Percentiles rank a stretch among this genome's conserved stretches.
Conservation (phyloP, 2,113 vertebrate genomes). For the Leptosomus discolor region DNA sequence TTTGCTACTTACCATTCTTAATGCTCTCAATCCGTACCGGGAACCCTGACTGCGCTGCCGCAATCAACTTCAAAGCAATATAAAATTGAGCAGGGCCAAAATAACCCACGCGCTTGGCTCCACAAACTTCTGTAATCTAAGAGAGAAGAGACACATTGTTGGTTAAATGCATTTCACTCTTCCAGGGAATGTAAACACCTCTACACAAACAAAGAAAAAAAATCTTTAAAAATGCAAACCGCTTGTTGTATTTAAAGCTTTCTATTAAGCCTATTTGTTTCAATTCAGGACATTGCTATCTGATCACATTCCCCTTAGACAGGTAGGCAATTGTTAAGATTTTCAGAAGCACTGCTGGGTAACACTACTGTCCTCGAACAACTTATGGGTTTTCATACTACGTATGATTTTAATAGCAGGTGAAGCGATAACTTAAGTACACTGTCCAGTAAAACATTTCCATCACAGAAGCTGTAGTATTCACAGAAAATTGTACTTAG, state of each 20-base stretch:
- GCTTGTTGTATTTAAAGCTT: not conserved
- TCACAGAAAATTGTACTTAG: not conserved
- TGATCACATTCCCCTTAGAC: not conserved
- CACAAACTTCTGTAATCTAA: constrained; percentile 92
- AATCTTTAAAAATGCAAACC: not conserved
- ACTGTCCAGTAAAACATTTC: not conserved
- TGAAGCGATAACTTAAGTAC: not conserved
- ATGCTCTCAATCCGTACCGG: constrained; percentile 88
- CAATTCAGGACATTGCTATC: not conserved
- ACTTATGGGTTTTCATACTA: not conserved
- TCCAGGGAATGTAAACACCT: not conserved
- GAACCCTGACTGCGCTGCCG: constrained; percentile 86
- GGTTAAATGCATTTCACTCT: not conserved
- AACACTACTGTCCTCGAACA: not conserved
- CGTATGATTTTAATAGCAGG: not conserved
- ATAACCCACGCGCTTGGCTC: constrained; percentile 89
- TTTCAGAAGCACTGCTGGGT: not conserved
- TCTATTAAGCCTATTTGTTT: not conserved
- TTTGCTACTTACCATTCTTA: constrained; percentile 83
- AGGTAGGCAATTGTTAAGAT: not conserved
- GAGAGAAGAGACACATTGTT: constrained; percentile 2
- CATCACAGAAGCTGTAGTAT: not conserved
- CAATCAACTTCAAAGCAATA: constrained; percentile 90
- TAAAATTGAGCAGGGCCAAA: constrained; percentile 92
- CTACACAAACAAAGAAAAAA: not conserved